Percentiles rank a stretch among this genome's conserved stretches.
phyloP scores from a whole-genome alignment of 1,140 invertebrate genomes.

The Teleopsis dalmanni region DNA sequence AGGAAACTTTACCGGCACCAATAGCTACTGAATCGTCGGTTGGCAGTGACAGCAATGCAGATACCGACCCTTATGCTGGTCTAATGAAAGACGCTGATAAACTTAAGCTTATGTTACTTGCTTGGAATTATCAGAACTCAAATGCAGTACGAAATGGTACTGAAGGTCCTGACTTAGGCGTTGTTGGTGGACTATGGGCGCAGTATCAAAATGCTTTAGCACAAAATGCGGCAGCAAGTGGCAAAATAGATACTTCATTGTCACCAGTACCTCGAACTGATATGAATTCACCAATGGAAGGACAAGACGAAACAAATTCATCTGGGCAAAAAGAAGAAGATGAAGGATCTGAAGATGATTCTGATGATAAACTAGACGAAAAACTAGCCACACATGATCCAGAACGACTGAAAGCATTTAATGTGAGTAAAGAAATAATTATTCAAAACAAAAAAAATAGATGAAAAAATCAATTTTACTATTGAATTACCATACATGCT shows the following conservation, averaged over 20 bases:
- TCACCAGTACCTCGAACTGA: slow-evolving; percentile 38
- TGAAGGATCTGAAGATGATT: slow-evolving; percentile 83
- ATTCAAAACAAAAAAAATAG: background rate
- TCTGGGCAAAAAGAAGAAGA: slow-evolving; percentile 92
- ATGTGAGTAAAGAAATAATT: slow-evolving; percentile 59
- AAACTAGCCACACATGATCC: slow-evolving; percentile 75
- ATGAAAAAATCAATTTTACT: no score
- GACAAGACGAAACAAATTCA: slow-evolving; percentile 83
- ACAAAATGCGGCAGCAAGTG: slow-evolving; percentile 31
- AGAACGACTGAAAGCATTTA: slow-evolving; percentile 93
- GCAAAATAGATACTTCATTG: slow-evolving; percentile 34
- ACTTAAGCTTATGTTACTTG: slow-evolving; percentile 74
- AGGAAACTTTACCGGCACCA: slow-evolving; percentile 21
- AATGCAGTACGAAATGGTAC: slow-evolving; percentile 48
- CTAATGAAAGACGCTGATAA: slow-evolving; percentile 73
- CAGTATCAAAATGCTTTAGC: slow-evolving; percentile 55
- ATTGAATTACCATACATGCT: no score
- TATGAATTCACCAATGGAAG: slow-evolving; percentile 49
- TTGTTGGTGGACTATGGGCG: slow-evolving; percentile 68
- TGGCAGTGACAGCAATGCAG: slow-evolving; percentile 20
- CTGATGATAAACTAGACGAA: slow-evolving; percentile 78
- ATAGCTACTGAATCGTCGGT: slow-evolving; percentile 18
- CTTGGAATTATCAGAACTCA: slow-evolving; percentile 74
- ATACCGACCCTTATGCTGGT: slow-evolving; percentile 39
- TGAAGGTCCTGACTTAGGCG: slow-evolving; percentile 43